Evolutionary conservation across 2,797 vertebrate species (phyloP), one percentile per base, ranked within the genome.

Genomic region (Salmo trutta): DNA sequence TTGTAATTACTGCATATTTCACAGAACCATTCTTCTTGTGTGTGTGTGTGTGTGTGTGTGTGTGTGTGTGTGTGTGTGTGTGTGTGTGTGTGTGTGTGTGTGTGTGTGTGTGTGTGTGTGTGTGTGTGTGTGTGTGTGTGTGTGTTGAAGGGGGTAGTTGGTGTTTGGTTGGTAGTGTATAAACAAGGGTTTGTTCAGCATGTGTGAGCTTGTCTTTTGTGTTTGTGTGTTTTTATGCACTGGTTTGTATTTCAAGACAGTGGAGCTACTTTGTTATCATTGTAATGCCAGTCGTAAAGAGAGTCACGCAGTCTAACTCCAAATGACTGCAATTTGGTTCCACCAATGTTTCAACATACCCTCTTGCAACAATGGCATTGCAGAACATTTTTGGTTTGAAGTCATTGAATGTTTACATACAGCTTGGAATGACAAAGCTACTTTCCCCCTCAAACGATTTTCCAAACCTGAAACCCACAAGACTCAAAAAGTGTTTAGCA

Each of bases 291-390:
- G 81, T 83, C 79, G 64, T 53, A 70, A 65, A 70, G 53, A 87
- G 65, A 64, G 83, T 85, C 84, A 82, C 14, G 31, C 78, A 87
- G 81, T 81, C 73, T 76, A 62, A 85, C 80, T 85, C 83, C 27
- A 86, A 86, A 88, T 85, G 75, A 77, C 80, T 75, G 67, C 79
- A 84, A 80, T 86, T 83, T 84, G 52, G 59, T 80, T 81, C 77
- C 81, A 65, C 68, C 33, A 78, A 72, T 70, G 74, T 87, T 83
- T 79, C 80, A 73, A 47, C 81, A 83, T 85, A 75, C 68, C 31
- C 65, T 41, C 64, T 16, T 71, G 65, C 47, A 76, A 83, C 72
- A 72, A 56, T 77, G 24, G 17, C n/a, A 85, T 54, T 86, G 56
- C 76, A 75, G 69, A 90, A 91, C 83, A 87, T 88, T 84, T 75